phyloP scores from a whole-genome alignment of 2,113 vertebrate genomes.

The Mohoua ochrocephala region DNA sequence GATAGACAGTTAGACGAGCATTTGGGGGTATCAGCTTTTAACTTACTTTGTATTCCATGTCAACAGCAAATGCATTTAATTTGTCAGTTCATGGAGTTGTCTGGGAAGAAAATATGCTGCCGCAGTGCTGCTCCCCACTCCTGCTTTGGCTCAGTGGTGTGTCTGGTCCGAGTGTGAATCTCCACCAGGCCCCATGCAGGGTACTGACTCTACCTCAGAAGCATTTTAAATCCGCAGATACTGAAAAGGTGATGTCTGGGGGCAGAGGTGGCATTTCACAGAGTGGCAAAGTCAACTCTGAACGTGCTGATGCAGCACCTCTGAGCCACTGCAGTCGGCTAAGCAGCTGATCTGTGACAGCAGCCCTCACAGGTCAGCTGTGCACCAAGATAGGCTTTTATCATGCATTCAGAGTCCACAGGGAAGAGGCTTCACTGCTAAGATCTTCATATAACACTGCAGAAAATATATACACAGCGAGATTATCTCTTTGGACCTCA shows the following conservation, averaged over 20 bases:
- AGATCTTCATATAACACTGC: background rate
- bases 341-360: background rate
- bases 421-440: background rate
- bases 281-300: background rate
- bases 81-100: background rate
- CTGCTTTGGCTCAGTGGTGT: background rate
- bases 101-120: background rate
- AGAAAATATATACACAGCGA: background rate
- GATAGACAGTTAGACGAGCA: constrained; percentile 8
- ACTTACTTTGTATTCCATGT: background rate
- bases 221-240: background rate
- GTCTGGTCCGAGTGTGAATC: background rate
- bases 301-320: background rate
- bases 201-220: background rate
- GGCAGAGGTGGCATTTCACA: background rate
- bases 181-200: background rate
- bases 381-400: background rate
- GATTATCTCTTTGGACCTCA: background rate
- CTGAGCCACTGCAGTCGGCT: background rate
- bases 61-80: constrained; percentile 5
- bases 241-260: background rate
- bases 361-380: background rate
- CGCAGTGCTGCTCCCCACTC: background rate
- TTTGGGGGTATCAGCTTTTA: background rate
- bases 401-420: background rate